These are phyloP conservation scores for Oegoconia quadripuncta DNA, from an alignment of 2,888 invertebrate genomes.

Conservation along the genomic window DNA sequence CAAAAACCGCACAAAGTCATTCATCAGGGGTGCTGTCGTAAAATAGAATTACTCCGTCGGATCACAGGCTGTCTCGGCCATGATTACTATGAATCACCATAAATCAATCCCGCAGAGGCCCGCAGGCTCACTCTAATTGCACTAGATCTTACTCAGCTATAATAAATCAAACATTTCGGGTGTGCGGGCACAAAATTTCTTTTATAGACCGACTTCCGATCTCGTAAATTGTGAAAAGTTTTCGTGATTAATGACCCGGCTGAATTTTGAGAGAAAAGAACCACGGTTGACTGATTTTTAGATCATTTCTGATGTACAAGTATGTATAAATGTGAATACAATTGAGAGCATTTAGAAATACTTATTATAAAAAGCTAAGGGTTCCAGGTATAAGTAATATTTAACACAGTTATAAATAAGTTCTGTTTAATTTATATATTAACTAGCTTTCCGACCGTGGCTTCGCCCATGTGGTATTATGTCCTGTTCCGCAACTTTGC, in stretches of 20 bases:
- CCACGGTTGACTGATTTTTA: slow-evolving; percentile 21
- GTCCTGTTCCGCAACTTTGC: too few relatives aligned
- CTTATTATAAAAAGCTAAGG: too few relatives aligned
- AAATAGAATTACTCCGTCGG: slow-evolving; percentile 61
- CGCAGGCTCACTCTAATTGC: slow-evolving; percentile 68
- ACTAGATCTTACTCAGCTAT: slow-evolving; percentile 48
- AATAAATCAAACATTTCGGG: slow-evolving; percentile 71
- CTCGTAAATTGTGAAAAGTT: slow-evolving; percentile 54
- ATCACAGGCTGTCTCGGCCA: slow-evolving; percentile 55
- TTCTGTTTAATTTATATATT: too few relatives aligned
- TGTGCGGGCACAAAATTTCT: slow-evolving; percentile 59
- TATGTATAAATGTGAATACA: too few relatives aligned
- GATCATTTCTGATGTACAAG: background rate
- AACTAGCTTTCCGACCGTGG: too few relatives aligned
- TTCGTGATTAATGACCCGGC: slow-evolving; percentile 43
- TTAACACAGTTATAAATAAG: too few relatives aligned
- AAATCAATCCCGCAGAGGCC: slow-evolving; percentile 72
- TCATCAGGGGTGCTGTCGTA: slow-evolving; percentile 59
- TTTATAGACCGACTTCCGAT: slow-evolving; percentile 25
- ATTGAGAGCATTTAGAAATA: too few relatives aligned
- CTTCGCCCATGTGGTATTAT: too few relatives aligned
- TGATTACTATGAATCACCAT: slow-evolving; percentile 71
- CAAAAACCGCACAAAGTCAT: slow-evolving; percentile 52
- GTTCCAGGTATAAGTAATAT: too few relatives aligned
- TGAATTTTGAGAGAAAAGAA: slow-evolving; percentile 34